A percentile compares a stretch with the other conserved stretches of the same genome.
These are phyloP conservation scores for Simalia tracyae DNA, from an alignment of 2,797 vertebrate genomes.

Conservation along the genomic window DNA sequence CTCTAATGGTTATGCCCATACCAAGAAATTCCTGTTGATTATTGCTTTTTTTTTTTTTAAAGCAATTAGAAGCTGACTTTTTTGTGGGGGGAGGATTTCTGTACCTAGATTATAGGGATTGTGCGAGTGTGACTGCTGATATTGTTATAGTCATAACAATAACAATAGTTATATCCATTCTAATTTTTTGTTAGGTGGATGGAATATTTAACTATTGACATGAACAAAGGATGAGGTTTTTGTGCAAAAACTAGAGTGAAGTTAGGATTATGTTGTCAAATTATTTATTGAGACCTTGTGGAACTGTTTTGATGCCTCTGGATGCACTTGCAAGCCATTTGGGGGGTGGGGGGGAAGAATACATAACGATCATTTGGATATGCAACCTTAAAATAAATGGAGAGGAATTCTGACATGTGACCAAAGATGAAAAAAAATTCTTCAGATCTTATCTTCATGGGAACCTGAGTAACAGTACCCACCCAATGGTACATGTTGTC, in stretches of 20 bases:
- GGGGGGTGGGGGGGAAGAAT: too few relatives aligned
- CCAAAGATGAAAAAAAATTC: neutral
- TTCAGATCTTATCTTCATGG: too few relatives aligned
- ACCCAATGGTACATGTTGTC: too few relatives aligned
- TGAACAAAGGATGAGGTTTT: neutral
- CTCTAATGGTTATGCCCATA: neutral
- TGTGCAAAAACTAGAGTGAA: neutral
- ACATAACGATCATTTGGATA: neutral
- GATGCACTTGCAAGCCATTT: neutral
- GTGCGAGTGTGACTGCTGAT: too few relatives aligned
- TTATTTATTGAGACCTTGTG: neutral
- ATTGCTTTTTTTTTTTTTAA: too few relatives aligned
- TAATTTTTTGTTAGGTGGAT: too few relatives aligned
- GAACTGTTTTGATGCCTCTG: neutral
- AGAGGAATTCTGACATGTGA: neutral
- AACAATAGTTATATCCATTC: too few relatives aligned
- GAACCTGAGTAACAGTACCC: too few relatives aligned
- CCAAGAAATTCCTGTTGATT: neutral
- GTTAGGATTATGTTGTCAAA: neutral
- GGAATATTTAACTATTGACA: neutral
- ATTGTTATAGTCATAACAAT: neutral
- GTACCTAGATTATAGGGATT: too few relatives aligned
- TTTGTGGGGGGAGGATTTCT: neutral
- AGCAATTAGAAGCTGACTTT: too few relatives aligned
- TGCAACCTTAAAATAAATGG: neutral